Conservation (phyloP, 2,888 invertebrate species). For the Lamellibrachia satsuma region DNA sequence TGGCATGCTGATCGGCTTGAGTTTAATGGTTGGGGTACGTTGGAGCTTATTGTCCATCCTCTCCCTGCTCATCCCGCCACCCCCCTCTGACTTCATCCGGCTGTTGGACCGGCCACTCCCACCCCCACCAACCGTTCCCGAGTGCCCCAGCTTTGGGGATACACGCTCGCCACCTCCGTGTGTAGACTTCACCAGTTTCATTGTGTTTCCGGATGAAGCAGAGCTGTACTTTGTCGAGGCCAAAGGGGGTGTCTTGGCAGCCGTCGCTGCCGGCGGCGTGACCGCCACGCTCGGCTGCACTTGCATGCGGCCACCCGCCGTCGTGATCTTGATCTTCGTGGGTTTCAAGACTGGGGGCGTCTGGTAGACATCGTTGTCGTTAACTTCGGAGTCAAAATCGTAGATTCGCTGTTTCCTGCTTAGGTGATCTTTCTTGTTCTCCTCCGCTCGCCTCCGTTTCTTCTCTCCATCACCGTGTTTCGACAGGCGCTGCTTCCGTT, state of each 20-base stretch:
- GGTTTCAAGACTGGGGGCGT: slow-evolving; percentile 18
- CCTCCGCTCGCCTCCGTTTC: slow-evolving; percentile 17
- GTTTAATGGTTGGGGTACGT: slow-evolving; percentile 57
- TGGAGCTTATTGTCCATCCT: slow-evolving; percentile 54
- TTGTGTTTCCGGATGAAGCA: background rate
- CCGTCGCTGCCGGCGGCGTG: background rate
- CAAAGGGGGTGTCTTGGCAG: background rate
- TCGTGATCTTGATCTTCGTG: slow-evolving; percentile 38
- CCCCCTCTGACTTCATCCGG: slow-evolving; percentile 32
- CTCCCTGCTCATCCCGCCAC: slow-evolving; percentile 26
- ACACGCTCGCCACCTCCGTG: background rate
- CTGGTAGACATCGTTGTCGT: slow-evolving; percentile 24
- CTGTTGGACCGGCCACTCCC: background rate
- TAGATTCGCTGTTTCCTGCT: slow-evolving; percentile 29
- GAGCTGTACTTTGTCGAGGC: background rate
- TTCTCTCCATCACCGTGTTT: slow-evolving; percentile 21
- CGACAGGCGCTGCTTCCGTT: slow-evolving; percentile 22
- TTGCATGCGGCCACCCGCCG: background rate
- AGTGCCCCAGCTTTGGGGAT: background rate
- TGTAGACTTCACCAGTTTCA: slow-evolving; percentile 20
- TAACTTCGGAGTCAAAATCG: slow-evolving; percentile 31
- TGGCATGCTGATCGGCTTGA: slow-evolving; percentile 76
- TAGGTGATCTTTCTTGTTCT: slow-evolving; percentile 18
- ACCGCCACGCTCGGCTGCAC: background rate
- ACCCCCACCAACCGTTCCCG: background rate